Conservation (phyloP, 2,888 invertebrate genomes). For the Syrista parreyssii region DNA sequence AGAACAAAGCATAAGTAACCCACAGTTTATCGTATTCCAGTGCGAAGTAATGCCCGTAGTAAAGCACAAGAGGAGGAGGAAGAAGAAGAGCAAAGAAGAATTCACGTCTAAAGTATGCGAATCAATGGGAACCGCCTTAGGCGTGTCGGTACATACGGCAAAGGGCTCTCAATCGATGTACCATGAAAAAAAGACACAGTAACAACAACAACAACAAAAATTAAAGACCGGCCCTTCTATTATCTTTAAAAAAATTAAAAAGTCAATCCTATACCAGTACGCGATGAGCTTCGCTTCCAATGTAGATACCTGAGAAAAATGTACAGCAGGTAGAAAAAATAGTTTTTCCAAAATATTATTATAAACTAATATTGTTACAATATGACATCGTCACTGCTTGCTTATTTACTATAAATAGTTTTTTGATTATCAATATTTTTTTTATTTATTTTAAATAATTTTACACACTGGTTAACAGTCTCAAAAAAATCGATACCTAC, state of each 20-base stretch:
- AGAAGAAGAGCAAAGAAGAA: conserved; percentile 16
- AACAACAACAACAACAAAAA: conserved; percentile 18
- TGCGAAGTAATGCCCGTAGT: conserved; percentile 13
- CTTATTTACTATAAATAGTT: too few relatives aligned
- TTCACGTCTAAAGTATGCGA: background rate
- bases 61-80: conserved; percentile 24
- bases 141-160: conserved; percentile 49
- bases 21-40: conserved; percentile 12
- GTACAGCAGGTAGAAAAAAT: background rate
- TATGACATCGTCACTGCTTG: too few relatives aligned
- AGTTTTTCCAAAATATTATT: too few relatives aligned
- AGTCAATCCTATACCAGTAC: background rate
- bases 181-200: background rate
- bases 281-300: background rate
- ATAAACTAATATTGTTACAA: too few relatives aligned
- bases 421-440: too few relatives aligned
- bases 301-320: background rate
- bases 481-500: background rate
- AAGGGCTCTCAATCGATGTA: conserved; percentile 39
- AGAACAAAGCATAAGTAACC: background rate
- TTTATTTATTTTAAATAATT: background rate
- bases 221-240: background rate
- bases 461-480: background rate
- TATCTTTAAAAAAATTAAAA: background rate
- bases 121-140: conserved; percentile 51